These are phyloP conservation scores for Eristalis arbustorum DNA, from an alignment of 2,888 invertebrate species.

Conservation along the genomic window DNA sequence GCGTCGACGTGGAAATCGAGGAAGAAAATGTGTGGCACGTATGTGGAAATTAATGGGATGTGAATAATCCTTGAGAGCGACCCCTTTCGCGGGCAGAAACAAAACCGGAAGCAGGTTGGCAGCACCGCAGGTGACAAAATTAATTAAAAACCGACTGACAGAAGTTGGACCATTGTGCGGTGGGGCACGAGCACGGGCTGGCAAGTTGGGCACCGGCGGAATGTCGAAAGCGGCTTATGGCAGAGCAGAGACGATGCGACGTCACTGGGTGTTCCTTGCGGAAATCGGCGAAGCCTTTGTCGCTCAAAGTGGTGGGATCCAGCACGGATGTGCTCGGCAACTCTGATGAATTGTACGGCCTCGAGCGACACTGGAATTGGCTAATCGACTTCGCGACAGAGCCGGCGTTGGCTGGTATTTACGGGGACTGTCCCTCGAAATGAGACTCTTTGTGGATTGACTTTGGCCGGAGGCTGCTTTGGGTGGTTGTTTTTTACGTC, in stretches of 20 bases:
- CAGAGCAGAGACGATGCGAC: neutral
- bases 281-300: neutral
- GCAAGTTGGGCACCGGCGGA: neutral
- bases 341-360: neutral
- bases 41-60: conserved; percentile 37
- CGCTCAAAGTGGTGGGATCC: neutral
- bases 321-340: neutral
- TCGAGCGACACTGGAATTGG: neutral
- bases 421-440: neutral
- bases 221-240: neutral
- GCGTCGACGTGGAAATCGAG: conserved; percentile 7
- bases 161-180: neutral
- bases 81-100: conserved; percentile 5
- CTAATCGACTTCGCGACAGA: neutral
- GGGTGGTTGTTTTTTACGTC: neutral
- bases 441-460: neutral
- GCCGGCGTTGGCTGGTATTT: neutral
- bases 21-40: conserved; percentile 30
- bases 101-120: neutral
- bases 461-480: neutral
- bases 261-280: neutral
- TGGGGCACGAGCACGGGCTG: too few relatives aligned
- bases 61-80: conserved; percentile 10
- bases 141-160: conserved; percentile 39
- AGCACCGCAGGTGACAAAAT: conserved; percentile 31